Base-by-base conservation (phyloP, 2,113 vertebrate species). In the Cyprinodon variegatus region DNA sequence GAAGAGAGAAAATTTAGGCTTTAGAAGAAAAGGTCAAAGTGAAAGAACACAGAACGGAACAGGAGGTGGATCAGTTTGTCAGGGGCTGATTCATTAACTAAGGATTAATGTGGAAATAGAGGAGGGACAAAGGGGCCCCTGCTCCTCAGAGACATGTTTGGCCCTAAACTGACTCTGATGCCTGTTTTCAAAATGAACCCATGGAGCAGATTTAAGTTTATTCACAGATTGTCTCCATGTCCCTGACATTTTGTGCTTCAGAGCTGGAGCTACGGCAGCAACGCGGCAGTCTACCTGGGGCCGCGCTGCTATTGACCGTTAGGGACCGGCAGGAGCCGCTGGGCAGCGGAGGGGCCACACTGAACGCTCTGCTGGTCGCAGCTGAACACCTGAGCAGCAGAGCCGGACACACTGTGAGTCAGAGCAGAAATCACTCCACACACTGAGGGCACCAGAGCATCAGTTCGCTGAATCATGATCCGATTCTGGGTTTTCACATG, bases 341-440 rank as follows among this genome's bases (percentile, higher is more conserved):
- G 77, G 97, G 98, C 82, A 99, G 98, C 1, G 98, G 98, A 0
- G 98, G 97, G 14, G 98, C 97, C 17, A 98, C 97, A 0, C 95
- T 99, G 77, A 99, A 99, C 8, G 97, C 97, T 0, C 88, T 99
- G 78, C 93, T 99, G 83, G 97, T 98, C 65, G 96, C 96, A 0
- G 96, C 96, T 0, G 97, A 99, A 66, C 96, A 98, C 86, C 95
- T 98, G 88, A 99, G 97, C 50, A 95, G 94, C 78, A 89, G 89
- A 15, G 95, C 94, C 0, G 97, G 97, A 59, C 92, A 91, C 87
- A 97, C 96, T 0, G 97, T 98, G 89, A 95, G 96, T 70, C 2
- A 37, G 4, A 22, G 61, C 22, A 41, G 41, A 41, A 41, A 41
- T 29, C 29, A 29, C 29, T 29, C 29, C 29, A 29, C 29, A 29